Evolutionary conservation across 2,888 invertebrate genomes (phyloP), one percentile per base, ranked within the genome.

Genomic region (Alcis repandata): DNA sequence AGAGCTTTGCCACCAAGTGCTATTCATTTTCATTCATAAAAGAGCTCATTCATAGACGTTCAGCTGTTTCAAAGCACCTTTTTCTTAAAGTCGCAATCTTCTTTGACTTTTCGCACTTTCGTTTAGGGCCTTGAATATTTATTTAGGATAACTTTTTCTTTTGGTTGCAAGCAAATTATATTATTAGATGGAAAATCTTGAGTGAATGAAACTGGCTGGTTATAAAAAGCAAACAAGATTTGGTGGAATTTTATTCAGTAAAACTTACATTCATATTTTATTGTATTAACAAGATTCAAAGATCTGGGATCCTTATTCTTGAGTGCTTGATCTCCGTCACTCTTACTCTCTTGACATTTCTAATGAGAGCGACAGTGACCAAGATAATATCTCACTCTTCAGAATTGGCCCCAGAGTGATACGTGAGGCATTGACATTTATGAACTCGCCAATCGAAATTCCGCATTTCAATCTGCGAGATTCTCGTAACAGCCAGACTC

Each of bases 21-120:
- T 40, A 32, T 22, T 49, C 19, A 51, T 19, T 48, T 53, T 38
- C 33, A 53, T 43, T 53, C 53, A 20, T 27, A 41, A 33, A 53
- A 41, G 48, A 3, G 32, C 32, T 46, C 53, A 46, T 58, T 40
- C 32, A 52, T 15, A 40, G 33, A 48, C 48, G 32, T 59, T 59
- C 52, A 52, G 27, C n/a, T 46, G 33, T 48, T 48, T 27, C n/a
- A 48, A 59, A 49, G 63, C 59, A 64, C 40, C 38, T 32, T 59
- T 57, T 63, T 53, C 45, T 27, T 13, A 41, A 58, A 53, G 53
- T 53, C 41, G 19, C 15, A 20, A 40, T 40, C 33, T 1, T 49
- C 49, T 49, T 49, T 32, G 49, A 49, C 27, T 20, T 45, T 48
- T n/a, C 22, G n/a, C 22, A 27, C n/a, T 51, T 63, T 45, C 51